Percentiles rank a stretch among this genome's conserved stretches.
Conservation (phyloP, 2,113 vertebrate genomes). For the Sinocyclocheilus anshuiensis region DNA sequence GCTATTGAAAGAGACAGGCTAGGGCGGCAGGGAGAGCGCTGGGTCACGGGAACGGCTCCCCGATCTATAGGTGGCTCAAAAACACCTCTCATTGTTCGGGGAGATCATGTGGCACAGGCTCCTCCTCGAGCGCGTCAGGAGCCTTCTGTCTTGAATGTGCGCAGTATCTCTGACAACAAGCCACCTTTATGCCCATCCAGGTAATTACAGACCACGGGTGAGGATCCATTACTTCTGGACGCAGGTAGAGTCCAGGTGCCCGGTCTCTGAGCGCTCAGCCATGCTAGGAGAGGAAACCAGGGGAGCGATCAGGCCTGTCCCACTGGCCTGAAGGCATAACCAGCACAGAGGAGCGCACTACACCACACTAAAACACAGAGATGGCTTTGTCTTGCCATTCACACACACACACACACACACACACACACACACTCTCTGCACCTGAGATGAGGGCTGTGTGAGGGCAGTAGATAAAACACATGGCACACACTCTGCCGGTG, state of each 20-base stretch:
- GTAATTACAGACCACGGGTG: conserved; percentile 85
- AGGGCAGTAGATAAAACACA: conserved; percentile 23
- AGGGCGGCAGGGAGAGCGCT: conserved; percentile 20
- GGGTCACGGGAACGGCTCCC: conserved; percentile 59
- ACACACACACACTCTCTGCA: conserved; percentile 30
- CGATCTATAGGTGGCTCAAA: conserved; percentile 52
- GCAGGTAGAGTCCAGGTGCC: conserved; percentile 71
- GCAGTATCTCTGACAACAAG: conserved; percentile 79
- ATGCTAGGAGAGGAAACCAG: conserved; percentile 70
- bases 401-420: conserved; percentile 37
- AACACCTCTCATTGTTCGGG: conserved; percentile 58
- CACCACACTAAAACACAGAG: conserved; percentile 49
- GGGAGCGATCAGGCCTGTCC: conserved; percentile 72
- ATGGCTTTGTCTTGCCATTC: conserved; percentile 39
- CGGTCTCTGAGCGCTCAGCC: conserved; percentile 65
- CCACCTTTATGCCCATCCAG: conserved; percentile 79
- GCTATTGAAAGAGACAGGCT: conserved; percentile 57
- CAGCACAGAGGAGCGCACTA: conserved; percentile 67
- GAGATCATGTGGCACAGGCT: conserved; percentile 66
- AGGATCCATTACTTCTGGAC: conserved; percentile 81
- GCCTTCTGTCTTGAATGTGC: conserved; percentile 69
- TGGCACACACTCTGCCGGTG: conserved; percentile 28
- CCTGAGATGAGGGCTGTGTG: conserved; percentile 35
- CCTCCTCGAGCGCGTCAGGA: conserved; percentile 62
- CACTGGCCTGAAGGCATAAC: conserved; percentile 72